phyloP scores from a whole-genome alignment of 2,888 invertebrate genomes.

The Autographa pulchrina region DNA sequence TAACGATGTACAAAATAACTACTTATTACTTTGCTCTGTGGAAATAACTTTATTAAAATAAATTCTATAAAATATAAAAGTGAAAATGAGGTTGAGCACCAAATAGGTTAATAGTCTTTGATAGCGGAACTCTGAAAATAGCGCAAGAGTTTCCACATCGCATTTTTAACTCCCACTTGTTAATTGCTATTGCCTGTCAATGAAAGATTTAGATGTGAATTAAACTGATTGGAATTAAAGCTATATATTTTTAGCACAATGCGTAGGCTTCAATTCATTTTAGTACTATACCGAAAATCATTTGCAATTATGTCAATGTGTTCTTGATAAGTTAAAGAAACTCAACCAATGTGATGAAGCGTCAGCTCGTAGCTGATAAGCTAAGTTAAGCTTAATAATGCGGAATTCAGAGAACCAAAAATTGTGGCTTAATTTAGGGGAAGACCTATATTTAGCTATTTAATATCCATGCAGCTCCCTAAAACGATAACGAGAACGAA shows the following conservation, averaged over 20 bases:
- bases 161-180: constrained; percentile 28
- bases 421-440: too few species aligned
- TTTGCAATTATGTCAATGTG: too few species aligned
- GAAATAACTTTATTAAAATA: constrained; percentile 9
- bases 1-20: neutral
- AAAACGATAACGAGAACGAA: too few species aligned
- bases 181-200: constrained; percentile 50
- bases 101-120: constrained; percentile 56
- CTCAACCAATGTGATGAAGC: too few species aligned
- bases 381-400: too few species aligned
- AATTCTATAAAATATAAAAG: constrained; percentile 26
- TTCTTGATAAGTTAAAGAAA: too few species aligned
- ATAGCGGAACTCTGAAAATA: constrained; percentile 56
- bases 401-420: too few species aligned
- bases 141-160: constrained; percentile 42
- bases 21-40: too few species aligned
- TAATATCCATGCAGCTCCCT: too few species aligned
- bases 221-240: constrained; percentile 24
- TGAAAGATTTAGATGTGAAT: constrained; percentile 18
- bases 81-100: constrained; percentile 43
- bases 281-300: too few species aligned
- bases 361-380: too few species aligned
- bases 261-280: neutral
- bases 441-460: too few species aligned
- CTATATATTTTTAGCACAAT: neutral